These are phyloP conservation scores for Turnix velox DNA, from an alignment of 2,113 vertebrate species.

Conservation along the genomic window DNA sequence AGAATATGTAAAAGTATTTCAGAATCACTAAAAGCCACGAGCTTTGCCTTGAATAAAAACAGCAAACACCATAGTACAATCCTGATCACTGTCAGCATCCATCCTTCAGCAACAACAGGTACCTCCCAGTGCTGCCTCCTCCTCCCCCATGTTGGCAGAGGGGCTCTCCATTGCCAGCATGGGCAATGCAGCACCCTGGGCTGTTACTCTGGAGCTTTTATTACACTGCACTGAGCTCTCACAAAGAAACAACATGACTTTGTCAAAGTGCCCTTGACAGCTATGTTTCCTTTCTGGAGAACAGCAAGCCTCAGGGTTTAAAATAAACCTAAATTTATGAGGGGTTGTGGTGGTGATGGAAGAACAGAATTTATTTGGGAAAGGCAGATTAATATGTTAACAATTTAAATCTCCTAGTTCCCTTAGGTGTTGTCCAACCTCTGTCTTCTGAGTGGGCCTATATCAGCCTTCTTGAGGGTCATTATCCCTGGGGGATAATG, in stretches of 20 bases:
- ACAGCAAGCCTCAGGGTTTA: neutral
- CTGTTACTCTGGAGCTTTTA: neutral
- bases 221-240: neutral
- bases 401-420: neutral
- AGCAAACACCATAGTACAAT: neutral
- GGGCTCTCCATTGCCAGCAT: fast-evolving
- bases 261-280: neutral
- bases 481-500: fast-evolving
- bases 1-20: neutral
- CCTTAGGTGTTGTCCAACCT: neutral
- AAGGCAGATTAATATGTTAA: neutral
- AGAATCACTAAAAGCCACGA: neutral
- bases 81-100: neutral
- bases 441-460: neutral
- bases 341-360: neutral
- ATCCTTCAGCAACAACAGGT: neutral
- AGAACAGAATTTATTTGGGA: neutral
- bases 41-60: neutral
- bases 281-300: neutral
- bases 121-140: neutral
- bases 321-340: slow-evolving; percentile 5
- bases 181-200: fast-evolving
- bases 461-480: neutral
- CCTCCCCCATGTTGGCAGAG: too few relatives aligned
- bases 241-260: neutral